A percentile compares a stretch with the other conserved stretches of the same genome.
phyloP scores from a whole-genome alignment of 2,113 vertebrate genomes.

The Eidolon helvum region DNA sequence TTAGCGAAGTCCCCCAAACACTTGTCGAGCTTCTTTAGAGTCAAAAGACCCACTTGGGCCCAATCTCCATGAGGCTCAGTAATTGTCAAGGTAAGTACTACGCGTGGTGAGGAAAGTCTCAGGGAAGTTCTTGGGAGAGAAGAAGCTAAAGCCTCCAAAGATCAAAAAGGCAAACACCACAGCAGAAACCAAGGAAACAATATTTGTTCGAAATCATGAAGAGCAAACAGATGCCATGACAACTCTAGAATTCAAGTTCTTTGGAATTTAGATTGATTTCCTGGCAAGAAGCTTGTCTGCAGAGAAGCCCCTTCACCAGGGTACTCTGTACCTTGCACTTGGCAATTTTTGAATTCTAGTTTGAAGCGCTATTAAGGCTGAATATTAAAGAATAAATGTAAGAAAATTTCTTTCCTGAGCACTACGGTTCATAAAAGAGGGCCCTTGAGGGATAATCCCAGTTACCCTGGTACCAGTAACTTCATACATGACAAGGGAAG shows the following conservation, averaged over 20 bases:
- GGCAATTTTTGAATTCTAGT: background rate
- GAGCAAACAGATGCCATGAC: background rate
- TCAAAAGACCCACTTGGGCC: background rate
- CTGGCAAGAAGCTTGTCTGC: background rate
- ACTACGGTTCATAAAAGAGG: background rate
- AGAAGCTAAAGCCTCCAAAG: background rate
- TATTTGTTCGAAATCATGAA: background rate
- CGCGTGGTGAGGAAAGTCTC: background rate
- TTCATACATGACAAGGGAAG: background rate
- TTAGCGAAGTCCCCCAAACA: background rate
- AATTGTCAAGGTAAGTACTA: background rate
- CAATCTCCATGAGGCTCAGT: background rate
- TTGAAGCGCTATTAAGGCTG: background rate
- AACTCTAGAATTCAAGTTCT: background rate
- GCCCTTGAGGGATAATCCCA: background rate
- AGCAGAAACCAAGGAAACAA: background rate
- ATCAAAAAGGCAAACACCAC: background rate
- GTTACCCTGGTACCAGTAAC: background rate
- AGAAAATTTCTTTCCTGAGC: background rate
- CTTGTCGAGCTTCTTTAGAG: background rate
- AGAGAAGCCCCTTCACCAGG: too few relatives aligned
- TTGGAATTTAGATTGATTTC: background rate
- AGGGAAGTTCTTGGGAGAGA: background rate
- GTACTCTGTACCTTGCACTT: background rate
- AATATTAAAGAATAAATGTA: background rate